phyloP scores from a whole-genome alignment of 1,140 invertebrate genomes.

The Drosophila seguyi region DNA sequence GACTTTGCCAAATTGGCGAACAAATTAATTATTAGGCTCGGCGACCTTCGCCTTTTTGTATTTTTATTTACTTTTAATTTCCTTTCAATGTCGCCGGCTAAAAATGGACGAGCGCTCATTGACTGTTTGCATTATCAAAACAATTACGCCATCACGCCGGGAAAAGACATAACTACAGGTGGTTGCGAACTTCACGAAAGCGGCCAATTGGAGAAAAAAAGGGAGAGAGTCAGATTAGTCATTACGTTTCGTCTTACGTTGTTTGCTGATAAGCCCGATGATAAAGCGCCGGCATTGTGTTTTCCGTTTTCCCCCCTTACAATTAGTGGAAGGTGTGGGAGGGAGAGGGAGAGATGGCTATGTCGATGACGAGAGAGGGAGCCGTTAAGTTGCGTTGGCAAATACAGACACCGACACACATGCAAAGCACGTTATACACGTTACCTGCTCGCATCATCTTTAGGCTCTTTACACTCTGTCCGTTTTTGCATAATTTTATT shows the following conservation, averaged over 20 bases:
- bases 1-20: slow-evolving; percentile 49
- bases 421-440: slow-evolving; percentile 4
- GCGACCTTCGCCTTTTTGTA: slow-evolving; percentile 49
- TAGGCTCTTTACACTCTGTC: slow-evolving; percentile 24
- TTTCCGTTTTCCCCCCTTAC: slow-evolving; percentile 40
- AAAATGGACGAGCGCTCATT: slow-evolving; percentile 71
- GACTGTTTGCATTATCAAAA: slow-evolving; percentile 61
- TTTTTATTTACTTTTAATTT: slow-evolving; percentile 79
- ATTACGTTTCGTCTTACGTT: slow-evolving; percentile 56
- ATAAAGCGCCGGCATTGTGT: slow-evolving; percentile 72
- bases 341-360: slow-evolving; percentile 20
- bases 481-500: slow-evolving; percentile 73
- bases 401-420: slow-evolving; percentile 25
- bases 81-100: slow-evolving; percentile 77
- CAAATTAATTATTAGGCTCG: slow-evolving; percentile 61
- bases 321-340: slow-evolving; percentile 50
- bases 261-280: slow-evolving; percentile 71
- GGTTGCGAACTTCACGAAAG: slow-evolving; percentile 15
- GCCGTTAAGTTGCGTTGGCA: slow-evolving; percentile 40
- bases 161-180: slow-evolving; percentile 35
- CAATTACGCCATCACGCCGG: slow-evolving; percentile 74
- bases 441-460: slow-evolving; percentile 59
- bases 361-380: slow-evolving; percentile 5
- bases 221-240: slow-evolving; percentile 48
- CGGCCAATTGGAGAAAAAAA: slow-evolving; percentile 13